Conservation (phyloP, 2,113 vertebrate species). For the Triplophysa rosa region DNA sequence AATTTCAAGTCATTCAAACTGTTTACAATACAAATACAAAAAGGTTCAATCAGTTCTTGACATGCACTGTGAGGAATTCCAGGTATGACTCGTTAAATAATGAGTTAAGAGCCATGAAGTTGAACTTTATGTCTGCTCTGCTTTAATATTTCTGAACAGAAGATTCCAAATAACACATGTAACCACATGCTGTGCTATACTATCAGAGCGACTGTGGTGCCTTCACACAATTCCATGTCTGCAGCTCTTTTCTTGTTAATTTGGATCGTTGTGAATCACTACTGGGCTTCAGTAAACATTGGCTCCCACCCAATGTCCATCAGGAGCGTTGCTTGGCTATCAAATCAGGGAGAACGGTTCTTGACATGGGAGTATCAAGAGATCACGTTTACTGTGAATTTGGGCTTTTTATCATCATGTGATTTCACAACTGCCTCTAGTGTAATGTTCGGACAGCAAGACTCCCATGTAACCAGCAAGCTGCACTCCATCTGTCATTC, state of each 20-base stretch:
- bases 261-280: background rate
- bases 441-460: background rate
- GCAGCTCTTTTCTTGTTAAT: constrained; percentile 10
- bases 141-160: background rate
- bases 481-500: constrained; percentile 3
- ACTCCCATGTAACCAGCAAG: background rate
- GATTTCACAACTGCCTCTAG: background rate
- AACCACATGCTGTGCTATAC: background rate
- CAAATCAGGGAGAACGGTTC: background rate
- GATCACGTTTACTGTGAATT: constrained; percentile 1
- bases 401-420: background rate
- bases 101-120: constrained; percentile 18
- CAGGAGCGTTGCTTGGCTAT: background rate
- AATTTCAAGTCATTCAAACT: no score
- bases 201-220: background rate
- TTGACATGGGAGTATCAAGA: constrained; percentile 1
- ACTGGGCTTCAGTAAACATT: background rate
- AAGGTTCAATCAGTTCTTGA: constrained; percentile 1
- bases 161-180: constrained; percentile 11
- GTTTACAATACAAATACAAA: no score
- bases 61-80: constrained; percentile 6
- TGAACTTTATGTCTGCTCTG: background rate
- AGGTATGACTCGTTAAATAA: constrained; percentile 22
- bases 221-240: background rate
- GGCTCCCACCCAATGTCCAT: background rate